Base-by-base conservation (phyloP, 2,888 invertebrate species). In the Mythimna ferrago region DNA sequence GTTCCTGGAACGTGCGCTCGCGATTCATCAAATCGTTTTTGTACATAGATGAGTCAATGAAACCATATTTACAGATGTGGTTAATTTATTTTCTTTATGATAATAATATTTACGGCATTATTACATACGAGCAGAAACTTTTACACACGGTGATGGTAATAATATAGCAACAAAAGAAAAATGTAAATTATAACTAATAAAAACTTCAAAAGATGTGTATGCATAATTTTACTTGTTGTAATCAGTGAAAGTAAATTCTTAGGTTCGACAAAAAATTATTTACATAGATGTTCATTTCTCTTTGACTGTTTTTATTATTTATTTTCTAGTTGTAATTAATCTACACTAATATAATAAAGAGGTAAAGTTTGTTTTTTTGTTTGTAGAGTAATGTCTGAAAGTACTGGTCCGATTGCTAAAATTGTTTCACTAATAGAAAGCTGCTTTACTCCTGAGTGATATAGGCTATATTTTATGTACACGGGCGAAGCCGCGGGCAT, bases 1-100 rank as follows among this genome's bases (percentile, higher is more conserved):
- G 87, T 95, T 96, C 95, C 93, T 85, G 94, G 95, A 95, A 95
- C 92, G 89, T 89, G 89, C 89, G 88, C 91, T 84, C 85, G 91
- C 92, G 91, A 92, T 94, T 92, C 91, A 94, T 94, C 93, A 94
- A 93, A 93, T 91, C 89, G 88, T 87, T 91, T 89, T 90, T 87
- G 87, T 88, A 86, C 91, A 92, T 82, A 91, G 89, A 89, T 73
- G 80, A 80, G 82, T 82, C 82, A 84, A 81, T 82, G 83, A 83
- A 77, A 68, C 26, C 38, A 16, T 84, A 78, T 74, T 73, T 84
- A 66, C 86, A 87, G 81, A 89, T 76, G 77, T 67, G 73, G 68
- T 67, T 73, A 66, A 67, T 72, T 48, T 38, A 14, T 67, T 66
- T 71, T 63, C 38, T 32, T 21, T 44, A 6, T n/a, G 9, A 35